Base-by-base conservation (phyloP, 23 tunicate species). In the Trididemnum nubilum region DNA sequence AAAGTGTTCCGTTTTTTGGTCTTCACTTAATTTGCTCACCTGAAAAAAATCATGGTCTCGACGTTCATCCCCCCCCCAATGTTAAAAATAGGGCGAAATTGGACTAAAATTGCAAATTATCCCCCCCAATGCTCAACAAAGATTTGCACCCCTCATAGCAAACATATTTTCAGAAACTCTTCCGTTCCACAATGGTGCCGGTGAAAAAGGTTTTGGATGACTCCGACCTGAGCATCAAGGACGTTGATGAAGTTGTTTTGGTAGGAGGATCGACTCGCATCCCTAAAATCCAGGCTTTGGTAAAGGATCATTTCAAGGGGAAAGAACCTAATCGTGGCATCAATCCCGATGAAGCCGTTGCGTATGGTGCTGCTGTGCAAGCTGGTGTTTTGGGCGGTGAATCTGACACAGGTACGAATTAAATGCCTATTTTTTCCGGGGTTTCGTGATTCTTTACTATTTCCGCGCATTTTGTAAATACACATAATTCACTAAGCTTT, bases 361-460 rank as follows among this genome's bases (percentile, higher is more conserved):
- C 94, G 64, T 88, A 87, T 49, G 94, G 94, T 25, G 92, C 92
- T 39, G 87, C 92, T 58, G 92, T 87, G n/a, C 92, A 87, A 85
- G 94, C 94, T 74, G 94, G 94, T 58, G 94, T 88, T 12, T 82
- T 88, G n/a, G 83, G 88, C 24, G 94, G 94, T 35, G 94, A 88
- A 66, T 44, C 82, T 28, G 81, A 80, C 65, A 74, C 87, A 50
- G 89, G 89, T 85, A 64, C 40, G 76, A 5, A n/a, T 49, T 18
- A n/a, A n/a, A n/a, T n/a, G n/a, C n/a, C n/a, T n/a, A n/a, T n/a
- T n/a, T n/a, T n/a, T n/a, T n/a, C n/a, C n/a, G n/a, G n/a, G n/a
- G n/a, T n/a, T n/a, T n/a, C n/a, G n/a, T n/a, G n/a, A n/a, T n/a
- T n/a, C n/a, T n/a, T n/a, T n/a, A n/a, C n/a, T n/a, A n/a, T n/a